These are phyloP conservation scores for Polia nebulosa DNA, from an alignment of 2,888 invertebrate species.

Conservation along the genomic window DNA sequence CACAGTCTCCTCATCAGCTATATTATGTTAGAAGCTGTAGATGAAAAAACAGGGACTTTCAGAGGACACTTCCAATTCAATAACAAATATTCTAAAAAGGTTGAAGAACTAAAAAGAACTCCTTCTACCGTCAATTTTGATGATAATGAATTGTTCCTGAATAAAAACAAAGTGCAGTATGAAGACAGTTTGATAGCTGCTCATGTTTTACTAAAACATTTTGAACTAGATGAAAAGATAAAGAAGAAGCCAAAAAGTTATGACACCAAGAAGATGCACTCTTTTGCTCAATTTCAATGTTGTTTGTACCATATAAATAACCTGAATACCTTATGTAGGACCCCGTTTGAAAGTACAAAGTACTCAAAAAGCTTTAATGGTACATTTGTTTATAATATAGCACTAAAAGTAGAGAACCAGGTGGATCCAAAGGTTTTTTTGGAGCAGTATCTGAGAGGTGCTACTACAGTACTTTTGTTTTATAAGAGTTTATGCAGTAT, in stretches of 20 bases:
- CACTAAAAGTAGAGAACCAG: slow-evolving; percentile 91
- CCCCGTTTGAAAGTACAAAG: slow-evolving; percentile 90
- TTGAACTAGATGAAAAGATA: slow-evolving; percentile 91
- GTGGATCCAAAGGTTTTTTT: slow-evolving; percentile 90
- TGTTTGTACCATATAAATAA: slow-evolving; percentile 91
- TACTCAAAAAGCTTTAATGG: slow-evolving; percentile 94
- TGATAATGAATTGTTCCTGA: slow-evolving; percentile 78
- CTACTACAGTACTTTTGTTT: slow-evolving; percentile 79
- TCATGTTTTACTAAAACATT: slow-evolving; percentile 91
- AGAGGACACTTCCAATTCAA: slow-evolving; percentile 87
- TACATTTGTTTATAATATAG: slow-evolving; percentile 94
- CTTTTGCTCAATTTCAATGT: slow-evolving; percentile 93
- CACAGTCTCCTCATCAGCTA: slow-evolving; percentile 91
- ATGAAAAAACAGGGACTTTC: slow-evolving; percentile 90
- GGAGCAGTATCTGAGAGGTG: slow-evolving; percentile 85
- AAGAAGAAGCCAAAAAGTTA: slow-evolving; percentile 89
- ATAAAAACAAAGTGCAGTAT: slow-evolving; percentile 88
- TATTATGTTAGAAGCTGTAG: slow-evolving; percentile 91
- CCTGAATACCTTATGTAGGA: slow-evolving; percentile 92
- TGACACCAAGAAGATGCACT: slow-evolving; percentile 91
- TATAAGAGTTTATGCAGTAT: slow-evolving; percentile 80
- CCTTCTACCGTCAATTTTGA: slow-evolving; percentile 42
- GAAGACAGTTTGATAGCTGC: slow-evolving; percentile 92
- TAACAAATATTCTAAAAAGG: slow-evolving; percentile 83
- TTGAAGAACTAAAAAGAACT: slow-evolving; percentile 77